These are phyloP conservation scores for Aelia acuminata DNA, from an alignment of 2,888 invertebrate genomes.

Conservation along the genomic window DNA sequence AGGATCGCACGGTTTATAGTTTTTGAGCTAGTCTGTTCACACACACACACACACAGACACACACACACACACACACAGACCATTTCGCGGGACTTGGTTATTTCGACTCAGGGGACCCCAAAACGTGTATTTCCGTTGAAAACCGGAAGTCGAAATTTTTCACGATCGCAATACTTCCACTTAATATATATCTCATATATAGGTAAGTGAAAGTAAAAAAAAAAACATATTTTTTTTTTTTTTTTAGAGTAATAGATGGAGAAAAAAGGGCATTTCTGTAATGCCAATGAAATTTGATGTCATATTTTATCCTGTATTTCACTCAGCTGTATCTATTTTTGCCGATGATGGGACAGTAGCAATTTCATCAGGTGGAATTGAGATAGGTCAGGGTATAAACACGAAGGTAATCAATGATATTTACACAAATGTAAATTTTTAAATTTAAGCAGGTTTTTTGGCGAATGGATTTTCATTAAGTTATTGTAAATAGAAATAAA, in stretches of 20 bases:
- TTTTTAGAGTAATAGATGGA: slow-evolving; percentile 81
- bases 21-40: no score
- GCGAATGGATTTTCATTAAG: no score
- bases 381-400: slow-evolving; percentile 87
- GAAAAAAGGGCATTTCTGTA: slow-evolving; percentile 80
- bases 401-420: slow-evolving; percentile 74
- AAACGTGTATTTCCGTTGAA: no score
- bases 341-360: slow-evolving; percentile 81
- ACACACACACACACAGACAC: background rate
- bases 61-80: no score
- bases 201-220: no score
- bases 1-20: no score
- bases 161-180: no score
- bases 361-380: slow-evolving; percentile 80
- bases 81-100: no score
- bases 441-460: no score
- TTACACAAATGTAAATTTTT: background rate
- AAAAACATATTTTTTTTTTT: background rate
- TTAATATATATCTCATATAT: no score
- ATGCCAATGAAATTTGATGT: slow-evolving; percentile 79
- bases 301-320: slow-evolving; percentile 72
- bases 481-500: background rate
- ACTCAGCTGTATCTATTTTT: slow-evolving; percentile 79
- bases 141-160: no score
- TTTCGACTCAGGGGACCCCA: no score